These are phyloP conservation scores for Subacronicta megacephala DNA, from an alignment of 2,888 invertebrate species.

Conservation along the genomic window DNA sequence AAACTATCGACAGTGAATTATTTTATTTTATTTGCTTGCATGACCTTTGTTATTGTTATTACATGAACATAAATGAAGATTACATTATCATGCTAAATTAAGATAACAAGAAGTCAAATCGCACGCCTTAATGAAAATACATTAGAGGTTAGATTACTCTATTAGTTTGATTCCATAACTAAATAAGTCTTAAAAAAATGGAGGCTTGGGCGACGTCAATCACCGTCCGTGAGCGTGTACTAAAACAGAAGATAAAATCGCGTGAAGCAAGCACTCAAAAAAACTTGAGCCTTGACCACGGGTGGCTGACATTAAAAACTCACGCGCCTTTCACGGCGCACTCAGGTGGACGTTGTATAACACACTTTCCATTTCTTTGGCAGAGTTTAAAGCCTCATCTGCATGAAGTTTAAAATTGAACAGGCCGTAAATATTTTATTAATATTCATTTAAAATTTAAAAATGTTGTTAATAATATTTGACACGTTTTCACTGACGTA, in stretches of 20 bases:
- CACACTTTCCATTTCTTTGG: conserved; percentile 87
- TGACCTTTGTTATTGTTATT: conserved; percentile 12
- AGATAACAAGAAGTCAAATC: conserved; percentile 14
- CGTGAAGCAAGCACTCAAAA: conserved; percentile 79
- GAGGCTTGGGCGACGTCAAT: conserved; percentile 57
- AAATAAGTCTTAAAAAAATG: conserved; percentile 31
- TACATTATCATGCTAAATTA: conserved; percentile 10
- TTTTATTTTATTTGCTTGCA: conserved; percentile 4
- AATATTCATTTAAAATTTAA: conserved; percentile 29
- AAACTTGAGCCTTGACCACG: conserved; percentile 87
- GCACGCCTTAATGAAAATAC: conserved; percentile 16
- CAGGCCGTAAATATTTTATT: conserved; percentile 14
- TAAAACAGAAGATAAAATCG: conserved; percentile 72
- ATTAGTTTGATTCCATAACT: conserved; percentile 16
- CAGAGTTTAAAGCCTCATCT: conserved; percentile 60
- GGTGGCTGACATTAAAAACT: conserved; percentile 83
- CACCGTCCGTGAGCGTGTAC: conserved; percentile 58
- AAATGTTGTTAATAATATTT: conserved; percentile 21
- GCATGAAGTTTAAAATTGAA: conserved; percentile 41
- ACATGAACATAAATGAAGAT: conserved; percentile 20
- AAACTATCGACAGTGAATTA: conserved; percentile 9
- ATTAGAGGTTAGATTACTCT: conserved; percentile 31
- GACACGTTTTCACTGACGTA: conserved; percentile 36
- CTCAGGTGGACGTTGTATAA: conserved; percentile 87
- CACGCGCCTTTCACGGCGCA: conserved; percentile 85